A percentile compares a stretch with the other conserved stretches of the same genome.
These are phyloP conservation scores for Aelia acuminata DNA, from an alignment of 2,888 invertebrate species.

Conservation along the genomic window DNA sequence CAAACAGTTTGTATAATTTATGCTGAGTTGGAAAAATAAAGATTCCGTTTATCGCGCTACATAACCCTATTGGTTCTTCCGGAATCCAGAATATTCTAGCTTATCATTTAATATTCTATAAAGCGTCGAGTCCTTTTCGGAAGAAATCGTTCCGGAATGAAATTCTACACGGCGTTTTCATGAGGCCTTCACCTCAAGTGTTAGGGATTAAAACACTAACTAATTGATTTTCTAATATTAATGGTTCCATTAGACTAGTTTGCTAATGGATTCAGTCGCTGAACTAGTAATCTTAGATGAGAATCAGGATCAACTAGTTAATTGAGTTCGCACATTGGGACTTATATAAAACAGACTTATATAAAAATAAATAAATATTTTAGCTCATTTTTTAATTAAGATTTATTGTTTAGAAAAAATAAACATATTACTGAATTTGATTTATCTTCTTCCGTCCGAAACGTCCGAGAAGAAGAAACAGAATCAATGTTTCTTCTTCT, in stretches of 20 bases:
- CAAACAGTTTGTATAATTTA: neutral
- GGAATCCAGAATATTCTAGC: neutral
- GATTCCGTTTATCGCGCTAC: neutral
- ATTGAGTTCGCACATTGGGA: neutral
- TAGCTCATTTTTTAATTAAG: neutral
- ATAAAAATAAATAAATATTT: no score
- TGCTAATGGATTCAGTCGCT: neutral
- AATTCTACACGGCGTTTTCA: neutral
- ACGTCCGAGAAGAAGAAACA: no score
- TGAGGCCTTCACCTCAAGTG: neutral
- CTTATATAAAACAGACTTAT: neutral
- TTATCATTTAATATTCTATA: neutral
- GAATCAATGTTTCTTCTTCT: no score
- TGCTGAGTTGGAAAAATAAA: neutral
- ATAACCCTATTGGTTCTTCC: neutral
- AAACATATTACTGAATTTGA: neutral
- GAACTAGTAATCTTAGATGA: neutral
- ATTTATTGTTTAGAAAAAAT: neutral
- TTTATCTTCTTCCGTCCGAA: neutral
- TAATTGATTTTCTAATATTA: conserved; percentile 31
- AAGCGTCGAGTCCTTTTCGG: neutral
- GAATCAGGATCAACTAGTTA: neutral
- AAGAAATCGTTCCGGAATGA: neutral
- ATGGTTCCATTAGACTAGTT: neutral
- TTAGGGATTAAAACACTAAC: neutral